Percentiles rank a stretch among this genome's conserved stretches.
Conservation (phyloP, 92 coral and sea anemone species). For the Epizoanthus illoricatus region DNA sequence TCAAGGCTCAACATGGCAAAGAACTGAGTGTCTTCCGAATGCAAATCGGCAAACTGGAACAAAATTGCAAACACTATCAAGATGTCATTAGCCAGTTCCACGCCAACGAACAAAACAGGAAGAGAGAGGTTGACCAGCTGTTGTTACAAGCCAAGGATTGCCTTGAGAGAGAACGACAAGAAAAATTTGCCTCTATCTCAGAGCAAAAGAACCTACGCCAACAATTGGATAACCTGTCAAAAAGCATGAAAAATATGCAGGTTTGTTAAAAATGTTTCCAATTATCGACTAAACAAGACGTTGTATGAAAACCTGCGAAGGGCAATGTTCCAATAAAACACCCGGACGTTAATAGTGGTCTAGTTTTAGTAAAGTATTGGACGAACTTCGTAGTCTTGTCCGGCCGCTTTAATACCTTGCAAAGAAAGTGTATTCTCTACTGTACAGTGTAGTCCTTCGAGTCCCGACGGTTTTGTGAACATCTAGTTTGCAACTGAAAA, state of each 20-base stretch:
- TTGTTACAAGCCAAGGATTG: conserved; percentile 76
- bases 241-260: conserved; percentile 89
- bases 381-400: no score
- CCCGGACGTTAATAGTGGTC: no score
- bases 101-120: conserved; percentile 80
- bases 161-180: conserved; percentile 88
- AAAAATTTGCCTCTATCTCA: conserved; percentile 87
- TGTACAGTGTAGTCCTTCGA: background rate
- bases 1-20: conserved; percentile 54
- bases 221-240: conserved; percentile 81
- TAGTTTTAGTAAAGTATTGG: no score
- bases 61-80: conserved; percentile 81
- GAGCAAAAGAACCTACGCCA: conserved; percentile 86
- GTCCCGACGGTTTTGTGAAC: background rate
- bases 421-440: background rate
- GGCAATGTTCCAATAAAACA: background rate
- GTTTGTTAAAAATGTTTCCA: conserved; percentile 34
- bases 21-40: conserved; percentile 66
- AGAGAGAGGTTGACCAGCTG: conserved; percentile 85
- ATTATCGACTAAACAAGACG: background rate
- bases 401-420: background rate
- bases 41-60: conserved; percentile 74
- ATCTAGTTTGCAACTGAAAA: background rate
- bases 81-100: conserved; percentile 81
- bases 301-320: background rate